phyloP scores from a whole-genome alignment of 2,888 invertebrate species.

The Drosophila anceps region DNA sequence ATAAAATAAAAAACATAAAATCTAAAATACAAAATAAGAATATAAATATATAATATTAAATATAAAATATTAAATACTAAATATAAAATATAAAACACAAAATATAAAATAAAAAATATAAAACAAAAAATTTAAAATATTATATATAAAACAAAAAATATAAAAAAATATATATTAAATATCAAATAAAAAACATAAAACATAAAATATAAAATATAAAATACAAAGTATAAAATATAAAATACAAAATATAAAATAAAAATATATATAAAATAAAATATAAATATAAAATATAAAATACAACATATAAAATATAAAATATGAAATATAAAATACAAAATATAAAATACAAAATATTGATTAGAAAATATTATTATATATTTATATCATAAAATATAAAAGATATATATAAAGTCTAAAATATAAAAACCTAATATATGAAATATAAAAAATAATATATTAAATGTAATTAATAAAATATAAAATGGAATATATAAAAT shows the following conservation, averaged over 20 bases:
- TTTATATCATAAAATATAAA: not conserved
- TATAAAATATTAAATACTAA: not conserved
- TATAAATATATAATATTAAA: slow-evolving; percentile 1
- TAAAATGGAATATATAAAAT: not conserved
- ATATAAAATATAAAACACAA: not conserved
- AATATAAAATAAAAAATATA: too few species aligned
- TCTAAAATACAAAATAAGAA: not conserved
- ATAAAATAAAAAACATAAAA: not conserved
- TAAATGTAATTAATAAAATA: too few species aligned
- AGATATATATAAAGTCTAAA: not conserved
- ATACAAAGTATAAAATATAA: not conserved
- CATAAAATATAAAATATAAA: too few species aligned
- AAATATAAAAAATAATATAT: too few species aligned
- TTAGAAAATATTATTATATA: too few species aligned
- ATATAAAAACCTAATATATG: not conserved
- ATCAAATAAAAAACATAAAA: too few species aligned
- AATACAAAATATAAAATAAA: not conserved
- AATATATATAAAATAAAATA: too few species aligned
- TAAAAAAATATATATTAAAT: too few species aligned
- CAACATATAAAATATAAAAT: not conserved
- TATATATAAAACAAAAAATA: too few species aligned
- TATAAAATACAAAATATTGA: not conserved
- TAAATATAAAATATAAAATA: too few species aligned
- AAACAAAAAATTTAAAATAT: too few species aligned
- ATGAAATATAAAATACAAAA: too few species aligned